These are phyloP conservation scores for Paedocypris micromegethes DNA, from an alignment of 2,797 vertebrate genomes.

Conservation along the genomic window DNA sequence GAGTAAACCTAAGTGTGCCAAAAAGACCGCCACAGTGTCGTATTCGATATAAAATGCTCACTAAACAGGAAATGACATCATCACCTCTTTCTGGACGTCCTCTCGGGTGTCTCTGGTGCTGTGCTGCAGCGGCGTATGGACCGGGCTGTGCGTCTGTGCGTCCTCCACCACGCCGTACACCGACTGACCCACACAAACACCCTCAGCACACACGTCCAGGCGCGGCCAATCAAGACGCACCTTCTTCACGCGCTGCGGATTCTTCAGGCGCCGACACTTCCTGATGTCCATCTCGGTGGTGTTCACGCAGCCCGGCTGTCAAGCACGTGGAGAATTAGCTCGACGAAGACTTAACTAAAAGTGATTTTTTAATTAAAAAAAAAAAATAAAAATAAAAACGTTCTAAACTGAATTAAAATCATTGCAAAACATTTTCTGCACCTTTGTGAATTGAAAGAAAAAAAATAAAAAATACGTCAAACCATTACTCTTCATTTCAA, in stretches of 20 bases:
- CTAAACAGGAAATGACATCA: too few species aligned
- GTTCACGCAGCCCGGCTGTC: slow-evolving; percentile 95
- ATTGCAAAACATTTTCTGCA: too few species aligned
- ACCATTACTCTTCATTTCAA: too few species aligned
- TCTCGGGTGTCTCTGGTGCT: slow-evolving; percentile 90
- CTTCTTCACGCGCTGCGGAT: slow-evolving; percentile 95
- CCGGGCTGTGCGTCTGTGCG: slow-evolving; percentile 84
- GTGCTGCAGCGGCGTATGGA: slow-evolving; percentile 78
- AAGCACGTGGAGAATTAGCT: slow-evolving; percentile 8
- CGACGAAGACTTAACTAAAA: too few species aligned
- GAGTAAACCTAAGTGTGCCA: too few species aligned
- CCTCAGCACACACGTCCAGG: slow-evolving; percentile 3
- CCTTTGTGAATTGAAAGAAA: too few species aligned
- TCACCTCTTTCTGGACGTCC: slow-evolving; percentile 88
- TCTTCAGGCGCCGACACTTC: slow-evolving; percentile 95
- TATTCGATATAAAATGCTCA: too few species aligned
- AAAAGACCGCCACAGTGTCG: too few species aligned
- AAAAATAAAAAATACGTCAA: too few species aligned
- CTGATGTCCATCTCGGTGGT: slow-evolving; percentile 99
- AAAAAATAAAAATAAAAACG: too few species aligned
- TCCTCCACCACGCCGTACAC: slow-evolving; percentile 92
- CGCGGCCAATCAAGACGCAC: slow-evolving; percentile 54
- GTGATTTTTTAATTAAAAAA: too few species aligned
- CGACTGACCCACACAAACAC: slow-evolving; percentile 67
- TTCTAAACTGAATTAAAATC: too few species aligned